Percentiles rank a stretch among this genome's conserved stretches.
phyloP scores from a whole-genome alignment of 2,113 vertebrate genomes.

The Todiramphus chloris region DNA sequence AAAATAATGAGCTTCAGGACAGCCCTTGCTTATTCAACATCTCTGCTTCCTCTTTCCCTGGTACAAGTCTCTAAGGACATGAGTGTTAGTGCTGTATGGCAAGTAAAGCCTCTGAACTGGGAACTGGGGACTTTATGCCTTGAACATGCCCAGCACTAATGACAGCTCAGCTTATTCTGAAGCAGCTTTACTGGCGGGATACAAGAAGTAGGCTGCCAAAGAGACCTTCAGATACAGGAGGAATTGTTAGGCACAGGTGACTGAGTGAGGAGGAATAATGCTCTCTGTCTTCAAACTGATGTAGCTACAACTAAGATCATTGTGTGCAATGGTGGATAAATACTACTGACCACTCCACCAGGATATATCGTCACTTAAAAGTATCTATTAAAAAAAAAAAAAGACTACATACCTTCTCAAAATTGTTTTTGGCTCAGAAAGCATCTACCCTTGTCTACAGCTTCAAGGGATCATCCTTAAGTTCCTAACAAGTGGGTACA shows the following conservation, averaged over 20 bases:
- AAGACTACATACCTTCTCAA: not conserved
- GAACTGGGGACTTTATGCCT: not conserved
- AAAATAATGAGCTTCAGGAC: not conserved
- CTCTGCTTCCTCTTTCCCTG: not conserved
- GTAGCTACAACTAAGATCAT: not conserved
- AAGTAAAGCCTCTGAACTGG: not conserved
- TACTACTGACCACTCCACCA: not conserved
- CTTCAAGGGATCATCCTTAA: not conserved
- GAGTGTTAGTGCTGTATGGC: not conserved
- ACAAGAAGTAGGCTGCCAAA: not conserved
- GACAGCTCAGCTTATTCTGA: not conserved
- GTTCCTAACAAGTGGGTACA: not conserved
- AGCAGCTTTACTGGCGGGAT: not conserved
- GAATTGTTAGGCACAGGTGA: not conserved
- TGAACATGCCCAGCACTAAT: not conserved
- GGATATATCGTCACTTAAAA: not conserved
- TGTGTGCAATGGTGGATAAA: not conserved
- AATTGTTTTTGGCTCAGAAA: constrained; percentile 9
- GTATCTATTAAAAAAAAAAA: not conserved
- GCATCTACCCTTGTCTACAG: not conserved
- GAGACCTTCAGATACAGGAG: not conserved
- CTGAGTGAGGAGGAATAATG: not conserved
- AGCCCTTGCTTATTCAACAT: not conserved
- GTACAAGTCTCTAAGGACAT: not conserved
- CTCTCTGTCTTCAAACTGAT: not conserved